Conservation (phyloP, 2,888 invertebrate species). For the Argyresthia albistria region DNA sequence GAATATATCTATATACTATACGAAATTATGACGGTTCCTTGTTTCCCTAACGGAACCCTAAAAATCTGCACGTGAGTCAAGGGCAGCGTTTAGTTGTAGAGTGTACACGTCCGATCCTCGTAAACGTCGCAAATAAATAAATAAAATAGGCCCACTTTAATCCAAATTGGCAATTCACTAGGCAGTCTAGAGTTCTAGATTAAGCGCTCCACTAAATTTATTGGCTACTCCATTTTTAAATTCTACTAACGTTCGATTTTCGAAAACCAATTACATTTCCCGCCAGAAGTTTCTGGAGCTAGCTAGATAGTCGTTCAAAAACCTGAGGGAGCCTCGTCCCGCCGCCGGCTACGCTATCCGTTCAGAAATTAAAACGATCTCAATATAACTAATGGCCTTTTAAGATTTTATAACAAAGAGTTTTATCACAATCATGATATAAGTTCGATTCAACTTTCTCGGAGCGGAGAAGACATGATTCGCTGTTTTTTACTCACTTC, state of each 20-base stretch:
- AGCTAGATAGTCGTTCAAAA: constrained; percentile 6
- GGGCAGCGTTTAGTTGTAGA: too few relatives aligned
- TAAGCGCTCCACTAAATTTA: neutral
- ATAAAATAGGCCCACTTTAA: too few relatives aligned
- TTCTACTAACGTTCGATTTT: constrained; percentile 5
- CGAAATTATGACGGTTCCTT: too few relatives aligned
- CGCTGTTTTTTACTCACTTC: too few relatives aligned
- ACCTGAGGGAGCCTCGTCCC: constrained; percentile 1
- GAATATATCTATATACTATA: too few relatives aligned
- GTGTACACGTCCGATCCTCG: too few relatives aligned
- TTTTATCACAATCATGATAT: constrained; percentile 20
- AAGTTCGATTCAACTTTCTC: constrained; percentile 12
- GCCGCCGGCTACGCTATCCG: constrained; percentile 6
- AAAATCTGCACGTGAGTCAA: too few relatives aligned
- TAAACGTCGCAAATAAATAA: too few relatives aligned
- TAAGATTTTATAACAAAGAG: constrained; percentile 25
- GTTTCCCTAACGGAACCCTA: too few relatives aligned
- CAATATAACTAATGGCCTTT: constrained; percentile 30
- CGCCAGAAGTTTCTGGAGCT: constrained; percentile 7
- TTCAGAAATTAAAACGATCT: constrained; percentile 21
- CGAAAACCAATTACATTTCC: constrained; percentile 26
- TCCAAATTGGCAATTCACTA: too few relatives aligned
- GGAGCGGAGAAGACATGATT: too few relatives aligned
- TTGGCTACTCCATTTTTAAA: neutral
- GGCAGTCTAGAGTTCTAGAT: neutral